Evolutionary conservation across 2,888 invertebrate species (phyloP).

Genomic region (Odontothrips loti): DNA sequence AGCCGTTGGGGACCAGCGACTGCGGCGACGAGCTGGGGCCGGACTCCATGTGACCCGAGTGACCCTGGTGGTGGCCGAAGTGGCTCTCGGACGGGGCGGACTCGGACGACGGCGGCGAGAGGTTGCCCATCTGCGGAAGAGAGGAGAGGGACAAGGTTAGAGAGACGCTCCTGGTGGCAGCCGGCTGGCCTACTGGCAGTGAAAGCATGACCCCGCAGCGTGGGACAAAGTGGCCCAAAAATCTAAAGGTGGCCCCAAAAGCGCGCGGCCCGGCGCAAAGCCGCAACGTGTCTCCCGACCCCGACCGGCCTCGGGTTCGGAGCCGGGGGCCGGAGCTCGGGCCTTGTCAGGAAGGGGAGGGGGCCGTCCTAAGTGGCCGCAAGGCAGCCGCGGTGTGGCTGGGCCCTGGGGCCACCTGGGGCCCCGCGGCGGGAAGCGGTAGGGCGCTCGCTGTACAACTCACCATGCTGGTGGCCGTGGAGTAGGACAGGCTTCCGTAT

Average conservation of each 20-base stretch:
- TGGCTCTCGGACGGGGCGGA: slow-evolving; percentile 16
- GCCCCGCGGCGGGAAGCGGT: slow-evolving; percentile 23
- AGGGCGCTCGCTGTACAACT: slow-evolving; percentile 29
- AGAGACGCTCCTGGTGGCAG: slow-evolving; percentile 11
- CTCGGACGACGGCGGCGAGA: slow-evolving; percentile 29
- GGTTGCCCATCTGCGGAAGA: slow-evolving; percentile 16
- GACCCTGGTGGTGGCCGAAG: neutral
- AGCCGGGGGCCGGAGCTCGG: too few species aligned
- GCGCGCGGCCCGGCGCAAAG: too few species aligned
- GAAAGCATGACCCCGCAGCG: too few species aligned
- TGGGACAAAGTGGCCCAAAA: too few species aligned
- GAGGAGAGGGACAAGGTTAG: slow-evolving; percentile 10
- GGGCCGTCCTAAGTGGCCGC: too few species aligned
- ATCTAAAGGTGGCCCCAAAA: too few species aligned
- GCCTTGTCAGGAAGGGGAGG: too few species aligned
- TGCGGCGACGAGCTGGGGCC: slow-evolving; percentile 2
- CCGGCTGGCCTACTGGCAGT: too few species aligned
- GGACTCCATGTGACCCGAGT: neutral
- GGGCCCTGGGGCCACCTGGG: too few species aligned
- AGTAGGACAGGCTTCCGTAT: slow-evolving; percentile 32
- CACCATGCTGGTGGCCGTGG: slow-evolving; percentile 32
- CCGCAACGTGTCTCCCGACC: too few species aligned
- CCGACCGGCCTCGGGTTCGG: too few species aligned
- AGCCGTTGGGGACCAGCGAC: neutral
- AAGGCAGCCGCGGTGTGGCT: too few species aligned